phyloP scores from a whole-genome alignment of 2,888 invertebrate genomes.

The Apotomis capreana region DNA sequence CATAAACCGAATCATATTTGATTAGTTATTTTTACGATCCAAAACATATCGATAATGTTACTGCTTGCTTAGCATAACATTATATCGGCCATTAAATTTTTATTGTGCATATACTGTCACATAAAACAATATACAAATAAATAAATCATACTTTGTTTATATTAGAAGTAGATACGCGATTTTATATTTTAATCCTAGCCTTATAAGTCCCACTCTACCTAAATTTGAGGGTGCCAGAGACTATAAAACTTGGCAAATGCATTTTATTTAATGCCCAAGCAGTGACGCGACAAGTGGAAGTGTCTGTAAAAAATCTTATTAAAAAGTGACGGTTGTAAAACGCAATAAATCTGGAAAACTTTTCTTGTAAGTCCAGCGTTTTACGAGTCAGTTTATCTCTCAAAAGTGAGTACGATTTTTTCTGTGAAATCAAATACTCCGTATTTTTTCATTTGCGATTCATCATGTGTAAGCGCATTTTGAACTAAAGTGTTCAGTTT shows the following conservation, averaged over 20 bases:
- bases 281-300: constrained; percentile 13
- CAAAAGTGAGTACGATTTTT: constrained; percentile 11
- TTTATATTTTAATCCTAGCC: neutral
- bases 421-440: constrained; percentile 3
- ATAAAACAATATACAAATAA: constrained; percentile 35
- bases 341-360: constrained; percentile 15
- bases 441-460: neutral
- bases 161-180: neutral
- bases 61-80: constrained; percentile 33
- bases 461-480: constrained; percentile 8
- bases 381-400: constrained; percentile 28
- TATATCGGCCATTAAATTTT: constrained; percentile 34
- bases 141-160: constrained; percentile 10
- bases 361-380: constrained; percentile 19
- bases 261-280: constrained; percentile 19
- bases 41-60: constrained; percentile 34
- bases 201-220: neutral
- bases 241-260: constrained; percentile 8
- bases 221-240: neutral
- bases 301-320: constrained; percentile 25
- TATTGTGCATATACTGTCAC: constrained; percentile 29
- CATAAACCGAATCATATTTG: constrained; percentile 27
- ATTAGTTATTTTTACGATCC: constrained; percentile 33
- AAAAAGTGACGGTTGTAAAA: constrained; percentile 19
- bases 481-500: neutral